These are phyloP conservation scores for Petaurus breviceps DNA, from an alignment of 2,113 vertebrate species.

Conservation along the genomic window DNA sequence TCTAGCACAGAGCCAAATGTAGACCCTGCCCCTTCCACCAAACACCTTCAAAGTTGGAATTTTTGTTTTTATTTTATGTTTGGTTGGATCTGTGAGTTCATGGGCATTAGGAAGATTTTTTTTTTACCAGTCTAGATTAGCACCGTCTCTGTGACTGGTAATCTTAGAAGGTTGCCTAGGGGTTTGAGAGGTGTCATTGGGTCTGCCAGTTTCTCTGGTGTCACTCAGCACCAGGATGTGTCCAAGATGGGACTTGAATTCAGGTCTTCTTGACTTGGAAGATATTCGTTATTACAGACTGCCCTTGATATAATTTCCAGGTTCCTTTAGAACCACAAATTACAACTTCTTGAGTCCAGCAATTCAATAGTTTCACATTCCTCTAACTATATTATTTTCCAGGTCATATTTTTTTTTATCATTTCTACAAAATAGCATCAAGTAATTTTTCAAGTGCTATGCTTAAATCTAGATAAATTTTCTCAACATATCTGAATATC, in stretches of 20 bases:
- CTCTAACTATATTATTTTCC: not conserved
- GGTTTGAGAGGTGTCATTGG: not conserved
- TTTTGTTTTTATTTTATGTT: not conserved
- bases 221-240: not conserved
- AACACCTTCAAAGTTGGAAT: not conserved
- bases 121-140: not conserved
- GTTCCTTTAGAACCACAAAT: not conserved
- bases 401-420: not conserved
- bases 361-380: not conserved
- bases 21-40: not conserved
- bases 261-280: not conserved
- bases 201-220: not conserved
- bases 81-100: not conserved
- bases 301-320: not conserved
- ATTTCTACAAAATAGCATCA: not conserved
- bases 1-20: not conserved
- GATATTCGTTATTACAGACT: not conserved
- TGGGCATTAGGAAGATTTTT: not conserved
- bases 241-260: not conserved
- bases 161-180: not conserved
- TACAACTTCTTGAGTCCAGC: not conserved
- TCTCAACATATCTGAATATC: not conserved
- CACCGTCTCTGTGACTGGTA: not conserved
- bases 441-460: not conserved
- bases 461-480: not conserved